Evolutionary conservation across 2,888 invertebrate species (phyloP).

Genomic region (Drosophila hamatofila): DNA sequence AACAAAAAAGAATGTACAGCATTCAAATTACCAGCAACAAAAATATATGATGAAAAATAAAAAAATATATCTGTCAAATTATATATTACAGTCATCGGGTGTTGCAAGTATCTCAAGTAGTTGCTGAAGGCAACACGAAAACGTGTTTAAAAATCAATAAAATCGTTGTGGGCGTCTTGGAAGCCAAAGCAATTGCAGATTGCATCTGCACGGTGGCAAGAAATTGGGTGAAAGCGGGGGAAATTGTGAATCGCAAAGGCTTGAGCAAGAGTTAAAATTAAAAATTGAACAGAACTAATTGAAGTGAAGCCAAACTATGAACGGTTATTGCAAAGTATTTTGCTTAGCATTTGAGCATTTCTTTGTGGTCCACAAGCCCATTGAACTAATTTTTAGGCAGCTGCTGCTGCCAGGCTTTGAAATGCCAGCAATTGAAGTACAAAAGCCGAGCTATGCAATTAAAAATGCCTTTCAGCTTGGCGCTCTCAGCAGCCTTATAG

Average conservation of each 20-base stretch:
- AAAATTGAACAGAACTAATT: conserved; percentile 4
- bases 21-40: conserved; percentile 28
- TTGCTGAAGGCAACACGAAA: conserved; percentile 54
- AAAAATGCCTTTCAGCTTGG: conserved; percentile 53
- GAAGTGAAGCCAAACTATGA: not conserved
- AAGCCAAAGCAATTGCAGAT: not conserved
- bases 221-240: conserved; percentile 12
- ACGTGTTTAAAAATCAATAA: conserved; percentile 45
- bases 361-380: conserved; percentile 19
- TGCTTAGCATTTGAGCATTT: not conserved
- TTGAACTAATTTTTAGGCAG: conserved; percentile 40
- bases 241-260: not conserved
- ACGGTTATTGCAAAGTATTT: conserved; percentile 1
- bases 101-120: conserved; percentile 61
- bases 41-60: conserved; percentile 2
- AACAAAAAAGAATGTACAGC: conserved; percentile 13
- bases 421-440: conserved; percentile 36
- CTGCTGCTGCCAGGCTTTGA: conserved; percentile 13
- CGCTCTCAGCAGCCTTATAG: conserved; percentile 1
- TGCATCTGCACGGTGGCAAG: not conserved
- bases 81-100: conserved; percentile 52
- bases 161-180: conserved; percentile 27
- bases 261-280: not conserved
- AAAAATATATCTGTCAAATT: conserved; percentile 51
- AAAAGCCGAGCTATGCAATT: conserved; percentile 58